phyloP scores from a whole-genome alignment of 1,140 invertebrate species.

The Muscidifurax raptorellus region DNA sequence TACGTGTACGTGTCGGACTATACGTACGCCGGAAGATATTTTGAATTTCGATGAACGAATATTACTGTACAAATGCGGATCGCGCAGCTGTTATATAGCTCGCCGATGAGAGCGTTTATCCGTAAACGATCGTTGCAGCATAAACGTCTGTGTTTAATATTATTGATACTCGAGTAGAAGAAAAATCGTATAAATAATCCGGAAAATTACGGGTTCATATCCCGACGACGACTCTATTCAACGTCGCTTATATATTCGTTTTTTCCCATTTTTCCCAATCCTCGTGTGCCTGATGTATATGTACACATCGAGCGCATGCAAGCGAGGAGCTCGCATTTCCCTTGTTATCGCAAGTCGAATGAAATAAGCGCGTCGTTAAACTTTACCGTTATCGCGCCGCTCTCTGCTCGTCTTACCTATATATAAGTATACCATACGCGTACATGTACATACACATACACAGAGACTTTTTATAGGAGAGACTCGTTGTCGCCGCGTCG shows the following conservation, averaged over 20 bases:
- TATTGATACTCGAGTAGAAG: too few relatives aligned
- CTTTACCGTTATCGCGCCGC: slow-evolving; percentile 62
- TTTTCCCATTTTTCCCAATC: background rate
- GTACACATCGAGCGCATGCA: background rate
- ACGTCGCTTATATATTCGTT: background rate
- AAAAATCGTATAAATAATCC: too few relatives aligned
- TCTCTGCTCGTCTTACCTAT: background rate
- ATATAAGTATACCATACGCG: background rate
- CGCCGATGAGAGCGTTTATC: too few relatives aligned
- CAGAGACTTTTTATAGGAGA: background rate
- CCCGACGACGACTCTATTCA: background rate
- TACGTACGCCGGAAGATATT: too few relatives aligned
- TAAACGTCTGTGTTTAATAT: too few relatives aligned
- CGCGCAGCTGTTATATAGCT: too few relatives aligned
- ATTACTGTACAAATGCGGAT: background rate
- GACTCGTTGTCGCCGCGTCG: slow-evolving; percentile 18
- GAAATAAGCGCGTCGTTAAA: slow-evolving; percentile 47
- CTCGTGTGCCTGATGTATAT: background rate
- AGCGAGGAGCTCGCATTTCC: background rate
- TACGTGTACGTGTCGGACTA: too few relatives aligned
- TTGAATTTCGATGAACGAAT: too few relatives aligned
- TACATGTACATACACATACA: background rate
- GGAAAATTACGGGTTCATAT: too few relatives aligned
- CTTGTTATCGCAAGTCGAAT: slow-evolving; percentile 27
- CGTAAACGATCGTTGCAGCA: too few relatives aligned